Evolutionary conservation across 2,888 invertebrate genomes (phyloP).

Genomic region (Macaria liturata): DNA sequence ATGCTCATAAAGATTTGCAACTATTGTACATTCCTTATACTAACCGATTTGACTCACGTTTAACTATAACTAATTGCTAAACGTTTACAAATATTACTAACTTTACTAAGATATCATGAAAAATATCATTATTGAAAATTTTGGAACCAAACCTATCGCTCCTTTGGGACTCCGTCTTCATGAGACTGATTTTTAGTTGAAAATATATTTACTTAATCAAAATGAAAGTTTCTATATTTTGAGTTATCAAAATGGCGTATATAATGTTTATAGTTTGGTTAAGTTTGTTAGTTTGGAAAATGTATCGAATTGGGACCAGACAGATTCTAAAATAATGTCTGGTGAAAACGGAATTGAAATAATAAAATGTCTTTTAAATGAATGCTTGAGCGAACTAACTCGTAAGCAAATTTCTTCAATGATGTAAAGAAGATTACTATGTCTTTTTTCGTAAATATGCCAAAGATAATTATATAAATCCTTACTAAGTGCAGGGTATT

Average conservation of each 20-base stretch:
- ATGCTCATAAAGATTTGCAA: too few species aligned
- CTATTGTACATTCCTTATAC: conserved; percentile 35
- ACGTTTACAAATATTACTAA: conserved; percentile 29
- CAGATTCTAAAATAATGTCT: conserved; percentile 1
- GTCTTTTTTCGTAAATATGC: conserved; percentile 1
- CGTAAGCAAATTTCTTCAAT: too few species aligned
- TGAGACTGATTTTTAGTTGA: conserved; percentile 55
- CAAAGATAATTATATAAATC: conserved; percentile 27
- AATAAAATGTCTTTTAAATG: too few species aligned
- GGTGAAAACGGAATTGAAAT: conserved; percentile 2
- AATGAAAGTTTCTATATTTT: not conserved
- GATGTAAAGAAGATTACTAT: too few species aligned
- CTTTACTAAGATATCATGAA: conserved; percentile 12
- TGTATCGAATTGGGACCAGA: conserved; percentile 5
- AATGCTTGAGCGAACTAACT: not conserved
- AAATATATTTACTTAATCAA: too few species aligned
- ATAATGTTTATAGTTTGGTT: too few species aligned
- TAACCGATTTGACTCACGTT: conserved; percentile 27
- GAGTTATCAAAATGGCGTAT: too few species aligned
- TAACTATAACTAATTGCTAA: conserved; percentile 19
- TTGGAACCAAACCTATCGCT: conserved; percentile 29
- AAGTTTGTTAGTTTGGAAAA: not conserved
- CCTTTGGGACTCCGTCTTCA: conserved; percentile 41
- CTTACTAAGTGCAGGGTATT: conserved; percentile 47
- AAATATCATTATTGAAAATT: conserved; percentile 15